Conservation (phyloP, 2,113 vertebrate species). For the Charadrius vociferus region DNA sequence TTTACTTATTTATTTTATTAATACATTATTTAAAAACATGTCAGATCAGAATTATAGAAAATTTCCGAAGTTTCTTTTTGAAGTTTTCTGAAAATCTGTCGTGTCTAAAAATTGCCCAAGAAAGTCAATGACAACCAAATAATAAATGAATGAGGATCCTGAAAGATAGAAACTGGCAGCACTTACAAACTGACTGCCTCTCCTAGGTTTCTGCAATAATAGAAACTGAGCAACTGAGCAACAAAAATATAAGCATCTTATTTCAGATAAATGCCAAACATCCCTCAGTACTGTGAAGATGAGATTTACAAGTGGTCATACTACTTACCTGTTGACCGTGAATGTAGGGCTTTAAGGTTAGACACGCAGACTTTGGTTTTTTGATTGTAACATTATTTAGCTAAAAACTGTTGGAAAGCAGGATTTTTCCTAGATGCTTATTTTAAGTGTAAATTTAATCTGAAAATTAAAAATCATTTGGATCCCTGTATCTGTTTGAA, state of each 20-base stretch:
- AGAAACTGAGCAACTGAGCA: background rate
- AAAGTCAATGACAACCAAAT: background rate
- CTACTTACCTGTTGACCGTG: background rate
- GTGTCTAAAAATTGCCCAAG: background rate
- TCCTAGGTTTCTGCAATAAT: background rate
- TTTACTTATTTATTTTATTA: background rate
- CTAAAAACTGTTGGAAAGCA: background rate
- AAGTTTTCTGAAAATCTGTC: background rate
- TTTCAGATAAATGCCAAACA: background rate
- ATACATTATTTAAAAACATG: background rate
- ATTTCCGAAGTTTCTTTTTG: background rate
- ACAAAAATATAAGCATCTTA: background rate
- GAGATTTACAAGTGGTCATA: background rate
- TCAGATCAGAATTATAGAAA: background rate
- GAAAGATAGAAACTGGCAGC: background rate
- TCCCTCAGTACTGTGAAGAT: background rate
- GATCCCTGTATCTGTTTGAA: background rate
- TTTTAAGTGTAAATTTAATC: background rate
- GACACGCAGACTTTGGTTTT: background rate
- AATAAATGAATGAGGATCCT: background rate
- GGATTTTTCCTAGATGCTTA: background rate
- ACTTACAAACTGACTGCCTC: background rate
- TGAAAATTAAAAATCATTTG: background rate
- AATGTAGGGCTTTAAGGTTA: background rate
- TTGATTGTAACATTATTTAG: background rate